A percentile compares a stretch with the other conserved stretches of the same genome.
Conservation (phyloP, 1,140 invertebrate genomes). For the Platyscapa corneri region DNA sequence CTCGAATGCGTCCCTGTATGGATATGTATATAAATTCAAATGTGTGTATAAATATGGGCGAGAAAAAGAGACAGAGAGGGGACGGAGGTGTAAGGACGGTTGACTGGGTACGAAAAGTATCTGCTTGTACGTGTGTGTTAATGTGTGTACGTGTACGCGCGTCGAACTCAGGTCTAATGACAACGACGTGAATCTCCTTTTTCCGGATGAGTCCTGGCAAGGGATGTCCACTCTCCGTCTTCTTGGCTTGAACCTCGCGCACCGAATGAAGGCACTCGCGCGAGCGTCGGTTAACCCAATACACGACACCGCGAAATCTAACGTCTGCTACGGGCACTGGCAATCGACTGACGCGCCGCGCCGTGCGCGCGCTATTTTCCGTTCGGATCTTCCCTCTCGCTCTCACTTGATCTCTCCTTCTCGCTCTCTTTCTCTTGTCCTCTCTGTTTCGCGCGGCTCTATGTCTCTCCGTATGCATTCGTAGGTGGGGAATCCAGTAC, state of each 20-base stretch:
- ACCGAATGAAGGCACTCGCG: not conserved
- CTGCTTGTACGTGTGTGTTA: not conserved
- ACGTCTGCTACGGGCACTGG: slow-evolving; percentile 20
- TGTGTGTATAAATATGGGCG: too few relatives aligned
- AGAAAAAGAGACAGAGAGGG: too few relatives aligned
- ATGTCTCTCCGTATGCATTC: not conserved
- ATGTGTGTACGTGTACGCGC: too few relatives aligned
- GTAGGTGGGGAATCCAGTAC: not conserved
- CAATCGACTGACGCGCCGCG: slow-evolving; percentile 47
- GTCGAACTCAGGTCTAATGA: too few relatives aligned
- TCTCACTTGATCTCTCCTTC: too few relatives aligned
- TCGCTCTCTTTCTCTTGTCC: too few relatives aligned
- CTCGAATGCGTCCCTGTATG: too few relatives aligned
- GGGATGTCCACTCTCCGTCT: not conserved
- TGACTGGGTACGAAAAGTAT: too few relatives aligned
- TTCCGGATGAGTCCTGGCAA: too few relatives aligned
- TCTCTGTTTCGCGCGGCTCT: not conserved
- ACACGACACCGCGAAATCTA: not conserved
- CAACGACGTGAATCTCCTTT: too few relatives aligned
- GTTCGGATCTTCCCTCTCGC: not conserved
- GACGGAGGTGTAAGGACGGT: too few relatives aligned
- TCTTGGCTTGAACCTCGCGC: not conserved
- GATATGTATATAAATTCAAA: too few relatives aligned
- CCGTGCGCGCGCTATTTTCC: slow-evolving; percentile 44
- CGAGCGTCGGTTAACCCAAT: not conserved